A percentile compares a stretch with the other conserved stretches of the same genome.
phyloP scores from a whole-genome alignment of 2,888 invertebrate genomes.

The Xylota segnis region DNA sequence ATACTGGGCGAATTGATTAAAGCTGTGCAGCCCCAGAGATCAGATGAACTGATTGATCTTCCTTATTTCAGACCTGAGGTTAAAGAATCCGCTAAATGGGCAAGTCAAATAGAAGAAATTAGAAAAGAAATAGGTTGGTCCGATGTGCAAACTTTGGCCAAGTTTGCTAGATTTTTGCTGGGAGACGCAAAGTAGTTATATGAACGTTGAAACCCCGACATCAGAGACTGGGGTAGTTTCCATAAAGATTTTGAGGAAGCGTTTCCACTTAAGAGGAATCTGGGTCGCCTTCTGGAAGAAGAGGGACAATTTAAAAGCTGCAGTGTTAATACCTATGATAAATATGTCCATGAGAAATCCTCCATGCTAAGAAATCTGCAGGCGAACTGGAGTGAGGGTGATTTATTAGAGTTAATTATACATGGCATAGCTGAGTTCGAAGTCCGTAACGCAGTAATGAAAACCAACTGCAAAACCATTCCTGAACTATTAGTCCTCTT shows the following conservation, averaged over 20 bases:
- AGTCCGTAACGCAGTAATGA: slow-evolving; percentile 32
- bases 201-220: slow-evolving; percentile 32
- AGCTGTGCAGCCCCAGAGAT: no score
- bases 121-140: slow-evolving; percentile 28
- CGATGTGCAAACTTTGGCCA: slow-evolving; percentile 20
- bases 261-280: slow-evolving; percentile 38
- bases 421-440: slow-evolving; percentile 37
- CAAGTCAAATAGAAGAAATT: slow-evolving; percentile 24
- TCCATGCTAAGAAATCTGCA: slow-evolving; percentile 15
- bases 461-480: slow-evolving; percentile 39
- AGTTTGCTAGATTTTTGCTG: slow-evolving; percentile 13
- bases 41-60: no score
- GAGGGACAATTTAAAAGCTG: slow-evolving; percentile 17
- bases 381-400: slow-evolving; percentile 25
- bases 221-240: slow-evolving; percentile 13
- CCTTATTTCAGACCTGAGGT: slow-evolving; percentile 12
- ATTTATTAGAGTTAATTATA: slow-evolving; percentile 23
- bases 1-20: no score
- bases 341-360: slow-evolving; percentile 25
- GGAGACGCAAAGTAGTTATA: slow-evolving; percentile 12
- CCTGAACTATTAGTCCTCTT: slow-evolving; percentile 34
- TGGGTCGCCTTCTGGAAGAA: slow-evolving; percentile 26
- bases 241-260: slow-evolving; percentile 23
- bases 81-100: slow-evolving; percentile 17
- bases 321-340: slow-evolving; percentile 33